Base-by-base conservation (phyloP, 2,113 vertebrate species). In the Takifugu flavidus region DNA sequence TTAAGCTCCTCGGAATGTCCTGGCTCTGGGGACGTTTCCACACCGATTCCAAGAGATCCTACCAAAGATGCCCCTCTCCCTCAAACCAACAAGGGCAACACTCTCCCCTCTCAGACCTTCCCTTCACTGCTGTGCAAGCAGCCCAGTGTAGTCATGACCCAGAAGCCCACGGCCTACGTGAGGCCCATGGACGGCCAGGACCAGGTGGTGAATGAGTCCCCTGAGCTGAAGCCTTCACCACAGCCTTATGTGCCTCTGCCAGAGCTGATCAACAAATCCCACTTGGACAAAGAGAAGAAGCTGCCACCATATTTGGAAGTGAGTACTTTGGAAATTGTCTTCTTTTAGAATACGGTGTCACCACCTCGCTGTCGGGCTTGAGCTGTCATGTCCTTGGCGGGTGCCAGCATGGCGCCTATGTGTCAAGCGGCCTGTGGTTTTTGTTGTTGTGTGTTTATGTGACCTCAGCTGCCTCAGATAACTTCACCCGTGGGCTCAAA, bases 121-220 rank as follows among this genome's bases (percentile, higher is more conserved):
- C 92, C 93, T 15, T 83, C 89, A 1, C 86, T 92, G 0, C 86
- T 94, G 59, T 89, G 92, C 5, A 97, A 97, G 87, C 89, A 77
- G 53, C 65, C 84, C 29, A 88, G 80, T 54, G 82, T 86, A 20
- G 77, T 79, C 61, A 91, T 95, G 90, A 91, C 92, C 63, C 92
- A 91, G 82, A 98, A 99, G 85, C 96, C 97, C 52, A 98, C 94
- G 0, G 97, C 97, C 1, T 96, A 97, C 0, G 95, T 98, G 46
- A 91, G 95, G 56, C 96, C 97, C 61, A 95, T 98, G 95, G 95
- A 98, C 25, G 96, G 93, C 49, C 96, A 94, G 77, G 96, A 98
- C 55, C 96, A 98, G 86, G 88, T 89, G 13, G 86, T 90, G 1
- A 90, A 77, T 4, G 90, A 93, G 66, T 95, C 97, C 0, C 94